Percentiles rank a stretch among this genome's conserved stretches.
Evolutionary conservation across 1,140 invertebrate genomes (phyloP).

Genomic region (Caenorhabditis inopinata): DNA sequence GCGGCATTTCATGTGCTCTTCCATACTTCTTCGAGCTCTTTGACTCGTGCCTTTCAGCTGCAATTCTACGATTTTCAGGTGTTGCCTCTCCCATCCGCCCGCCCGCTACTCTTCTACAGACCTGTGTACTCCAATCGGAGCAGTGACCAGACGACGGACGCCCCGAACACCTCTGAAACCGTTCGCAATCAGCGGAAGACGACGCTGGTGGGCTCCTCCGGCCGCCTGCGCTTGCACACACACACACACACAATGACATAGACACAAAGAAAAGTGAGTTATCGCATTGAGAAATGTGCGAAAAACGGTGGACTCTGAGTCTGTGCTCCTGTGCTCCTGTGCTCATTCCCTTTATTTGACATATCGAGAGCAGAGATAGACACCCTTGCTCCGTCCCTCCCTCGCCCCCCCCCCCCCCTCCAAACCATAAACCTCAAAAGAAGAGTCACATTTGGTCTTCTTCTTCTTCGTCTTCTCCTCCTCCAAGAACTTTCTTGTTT

Average conservation of each 20-base stretch:
- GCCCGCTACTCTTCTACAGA: too few species aligned
- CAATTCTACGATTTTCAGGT: too few species aligned
- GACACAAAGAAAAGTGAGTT: constrained; percentile 22
- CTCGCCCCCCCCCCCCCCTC: too few species aligned
- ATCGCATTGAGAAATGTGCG: constrained; percentile 13
- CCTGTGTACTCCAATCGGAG: too few species aligned
- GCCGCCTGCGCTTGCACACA: constrained; percentile 23
- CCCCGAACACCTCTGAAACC: background rate
- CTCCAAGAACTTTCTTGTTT: background rate
- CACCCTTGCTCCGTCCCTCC: too few species aligned
- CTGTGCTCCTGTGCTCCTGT: background rate
- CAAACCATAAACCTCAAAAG: too few species aligned
- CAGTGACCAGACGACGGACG: too few species aligned
- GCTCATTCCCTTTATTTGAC: constrained; percentile 30
- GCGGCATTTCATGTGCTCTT: too few species aligned
- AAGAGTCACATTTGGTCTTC: background rate
- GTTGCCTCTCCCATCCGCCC: too few species aligned
- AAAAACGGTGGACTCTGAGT: background rate
- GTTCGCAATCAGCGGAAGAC: constrained; percentile 5
- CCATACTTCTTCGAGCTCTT: too few species aligned
- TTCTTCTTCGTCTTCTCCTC: too few species aligned
- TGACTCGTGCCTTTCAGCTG: too few species aligned
- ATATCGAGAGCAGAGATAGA: constrained; percentile 1
- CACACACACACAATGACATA: constrained; percentile 27
- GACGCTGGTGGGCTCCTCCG: background rate